These are phyloP conservation scores for Oligia latruncula DNA, from an alignment of 2,888 invertebrate species.

Conservation along the genomic window DNA sequence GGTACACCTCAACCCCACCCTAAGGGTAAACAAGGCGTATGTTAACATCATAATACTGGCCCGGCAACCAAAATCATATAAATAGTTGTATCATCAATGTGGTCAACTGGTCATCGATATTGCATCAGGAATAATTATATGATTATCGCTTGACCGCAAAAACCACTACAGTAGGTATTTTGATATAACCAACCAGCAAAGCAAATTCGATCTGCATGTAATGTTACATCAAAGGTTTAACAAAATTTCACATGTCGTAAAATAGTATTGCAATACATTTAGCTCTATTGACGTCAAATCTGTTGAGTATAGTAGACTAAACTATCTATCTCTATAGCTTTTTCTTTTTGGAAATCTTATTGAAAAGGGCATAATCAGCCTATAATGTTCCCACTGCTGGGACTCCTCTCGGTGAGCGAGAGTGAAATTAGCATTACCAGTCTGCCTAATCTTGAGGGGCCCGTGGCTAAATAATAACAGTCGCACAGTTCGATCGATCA, in stretches of 20 bases:
- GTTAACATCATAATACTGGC: background rate
- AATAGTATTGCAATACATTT: background rate
- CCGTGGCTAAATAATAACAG: no score
- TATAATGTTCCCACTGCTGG: background rate
- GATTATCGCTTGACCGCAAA: slow-evolving; percentile 2
- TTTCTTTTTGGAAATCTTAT: background rate
- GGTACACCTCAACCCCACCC: background rate
- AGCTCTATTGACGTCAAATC: background rate
- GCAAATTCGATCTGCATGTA: background rate
- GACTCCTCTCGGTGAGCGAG: background rate
- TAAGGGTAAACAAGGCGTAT: background rate
- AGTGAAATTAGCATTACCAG: background rate
- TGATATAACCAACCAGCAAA: slow-evolving; percentile 1
- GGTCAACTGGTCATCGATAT: background rate
- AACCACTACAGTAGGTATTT: background rate
- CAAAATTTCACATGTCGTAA: background rate
- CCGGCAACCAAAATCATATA: background rate
- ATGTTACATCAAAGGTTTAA: slow-evolving; percentile 6
- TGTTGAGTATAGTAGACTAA: background rate
- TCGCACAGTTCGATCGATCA: no score
- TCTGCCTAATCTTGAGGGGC: background rate
- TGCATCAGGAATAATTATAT: background rate
- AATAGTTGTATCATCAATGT: background rate
- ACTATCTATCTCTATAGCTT: background rate
- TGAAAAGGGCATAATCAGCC: background rate